Percentiles rank a stretch among this genome's conserved stretches.
These are phyloP conservation scores for Actenoides hombroni DNA, from an alignment of 2,113 vertebrate species.

Conservation along the genomic window DNA sequence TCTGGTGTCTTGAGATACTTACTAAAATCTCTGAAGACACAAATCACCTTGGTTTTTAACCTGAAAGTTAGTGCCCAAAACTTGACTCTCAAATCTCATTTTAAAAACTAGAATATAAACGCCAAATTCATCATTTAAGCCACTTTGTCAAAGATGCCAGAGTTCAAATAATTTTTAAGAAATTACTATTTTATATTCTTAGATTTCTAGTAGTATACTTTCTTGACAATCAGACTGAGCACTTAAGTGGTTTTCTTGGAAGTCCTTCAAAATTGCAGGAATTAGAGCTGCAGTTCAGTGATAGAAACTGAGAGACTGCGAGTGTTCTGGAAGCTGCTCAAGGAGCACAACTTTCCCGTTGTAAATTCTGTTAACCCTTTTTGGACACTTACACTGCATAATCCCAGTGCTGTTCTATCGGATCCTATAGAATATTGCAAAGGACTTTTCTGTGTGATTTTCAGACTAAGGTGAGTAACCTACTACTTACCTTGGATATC, in stretches of 20 bases:
- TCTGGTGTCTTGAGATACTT: not conserved
- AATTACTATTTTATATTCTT: not conserved
- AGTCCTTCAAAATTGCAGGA: not conserved
- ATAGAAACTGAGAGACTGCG: not conserved
- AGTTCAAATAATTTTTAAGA: not conserved
- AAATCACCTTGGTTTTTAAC: not conserved
- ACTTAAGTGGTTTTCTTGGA: not conserved
- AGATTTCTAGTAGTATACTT: not conserved
- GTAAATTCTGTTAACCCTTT: not conserved
- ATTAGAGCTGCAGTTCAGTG: not conserved
- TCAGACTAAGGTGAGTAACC: not conserved
- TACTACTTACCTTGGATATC: not conserved
- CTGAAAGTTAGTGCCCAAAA: not conserved
- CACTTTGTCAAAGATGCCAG: not conserved
- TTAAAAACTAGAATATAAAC: not conserved
- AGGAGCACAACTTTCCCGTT: not conserved
- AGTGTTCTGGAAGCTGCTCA: not conserved
- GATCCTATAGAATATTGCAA: not conserved
- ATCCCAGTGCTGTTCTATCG: rapidly evolving
- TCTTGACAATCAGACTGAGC: not conserved
- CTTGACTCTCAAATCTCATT: not conserved
- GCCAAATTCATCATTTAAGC: not conserved
- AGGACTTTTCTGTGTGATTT: not conserved
- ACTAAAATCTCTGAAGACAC: not conserved
- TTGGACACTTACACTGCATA: not conserved